phyloP scores from a whole-genome alignment of 1,140 invertebrate genomes.

The Whitmania pigra region DNA sequence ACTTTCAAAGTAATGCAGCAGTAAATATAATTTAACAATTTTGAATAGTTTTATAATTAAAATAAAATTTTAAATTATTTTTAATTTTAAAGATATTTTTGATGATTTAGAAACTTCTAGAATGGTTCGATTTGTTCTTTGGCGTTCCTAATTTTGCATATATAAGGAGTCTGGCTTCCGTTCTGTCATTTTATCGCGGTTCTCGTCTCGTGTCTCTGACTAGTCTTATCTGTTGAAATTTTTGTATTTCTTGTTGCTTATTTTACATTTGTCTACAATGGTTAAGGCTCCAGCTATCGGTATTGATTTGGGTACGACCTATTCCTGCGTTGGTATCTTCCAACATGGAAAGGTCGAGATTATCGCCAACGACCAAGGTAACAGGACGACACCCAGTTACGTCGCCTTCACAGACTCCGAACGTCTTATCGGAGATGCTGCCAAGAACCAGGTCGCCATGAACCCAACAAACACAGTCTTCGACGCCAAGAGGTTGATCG shows the following conservation, averaged over 20 bases:
- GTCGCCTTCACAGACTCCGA: slow-evolving; percentile 81
- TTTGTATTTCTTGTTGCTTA: not conserved
- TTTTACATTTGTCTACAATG: slow-evolving; percentile 12
- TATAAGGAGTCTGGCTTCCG: no score
- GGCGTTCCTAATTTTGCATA: no score
- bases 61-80: no score
- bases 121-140: no score
- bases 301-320: slow-evolving; percentile 48
- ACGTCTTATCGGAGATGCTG: slow-evolving; percentile 66
- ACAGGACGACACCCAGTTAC: slow-evolving; percentile 74
- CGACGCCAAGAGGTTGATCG: slow-evolving; percentile 64
- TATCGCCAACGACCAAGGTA: slow-evolving; percentile 81
- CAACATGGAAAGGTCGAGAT: slow-evolving; percentile 73
- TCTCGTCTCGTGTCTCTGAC: no score
- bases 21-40: no score
- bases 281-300: slow-evolving; percentile 41
- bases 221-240: no score
- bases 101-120: no score
- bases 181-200: no score
- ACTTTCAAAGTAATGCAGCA: no score
- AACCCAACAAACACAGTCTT: slow-evolving; percentile 93
- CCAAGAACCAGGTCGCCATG: slow-evolving; percentile 56
- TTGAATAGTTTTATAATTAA: no score
- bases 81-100: no score
- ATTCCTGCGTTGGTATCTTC: slow-evolving; percentile 47